Evolutionary conservation across 2,888 invertebrate genomes (phyloP).

Genomic region (Notodonta ziczac): DNA sequence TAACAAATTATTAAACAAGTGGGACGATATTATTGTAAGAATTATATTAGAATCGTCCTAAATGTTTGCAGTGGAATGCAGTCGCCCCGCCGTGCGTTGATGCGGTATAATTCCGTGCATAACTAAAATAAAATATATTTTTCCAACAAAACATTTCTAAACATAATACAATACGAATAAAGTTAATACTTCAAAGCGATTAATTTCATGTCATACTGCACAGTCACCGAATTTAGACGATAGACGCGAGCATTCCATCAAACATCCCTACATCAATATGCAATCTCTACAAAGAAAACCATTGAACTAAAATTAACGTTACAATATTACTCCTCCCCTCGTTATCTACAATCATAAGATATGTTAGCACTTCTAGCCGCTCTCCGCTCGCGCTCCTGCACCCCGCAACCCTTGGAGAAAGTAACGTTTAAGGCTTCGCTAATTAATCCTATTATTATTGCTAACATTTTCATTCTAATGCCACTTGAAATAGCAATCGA

Average conservation of each 20-base stretch:
- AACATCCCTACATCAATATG: slow-evolving; percentile 70
- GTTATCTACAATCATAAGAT: slow-evolving; percentile 74
- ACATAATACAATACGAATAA: slow-evolving; percentile 26
- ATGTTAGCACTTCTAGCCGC: slow-evolving; percentile 71
- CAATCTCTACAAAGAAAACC: slow-evolving; percentile 78
- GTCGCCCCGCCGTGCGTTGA: slow-evolving; percentile 34
- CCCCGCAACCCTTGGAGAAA: slow-evolving; percentile 47
- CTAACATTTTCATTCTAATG: slow-evolving; percentile 64
- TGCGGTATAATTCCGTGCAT: slow-evolving; percentile 26
- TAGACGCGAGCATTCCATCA: slow-evolving; percentile 69
- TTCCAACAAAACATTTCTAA: slow-evolving; percentile 31
- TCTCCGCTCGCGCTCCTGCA: slow-evolving; percentile 40
- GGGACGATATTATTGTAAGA: slow-evolving; percentile 84
- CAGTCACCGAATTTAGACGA: slow-evolving; percentile 20
- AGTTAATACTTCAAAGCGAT: slow-evolving; percentile 22
- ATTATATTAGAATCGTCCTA: slow-evolving; percentile 84
- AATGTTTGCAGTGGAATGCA: slow-evolving; percentile 69
- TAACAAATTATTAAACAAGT: slow-evolving; percentile 80
- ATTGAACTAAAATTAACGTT: slow-evolving; percentile 79
- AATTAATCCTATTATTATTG: slow-evolving; percentile 72
- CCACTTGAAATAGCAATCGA: slow-evolving; percentile 52
- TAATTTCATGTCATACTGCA: slow-evolving; percentile 25
- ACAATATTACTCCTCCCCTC: slow-evolving; percentile 60
- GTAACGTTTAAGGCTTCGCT: slow-evolving; percentile 63
- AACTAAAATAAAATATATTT: slow-evolving; percentile 37